Conservation (phyloP, 2,113 vertebrate species). For the Tonatia bakeri region DNA sequence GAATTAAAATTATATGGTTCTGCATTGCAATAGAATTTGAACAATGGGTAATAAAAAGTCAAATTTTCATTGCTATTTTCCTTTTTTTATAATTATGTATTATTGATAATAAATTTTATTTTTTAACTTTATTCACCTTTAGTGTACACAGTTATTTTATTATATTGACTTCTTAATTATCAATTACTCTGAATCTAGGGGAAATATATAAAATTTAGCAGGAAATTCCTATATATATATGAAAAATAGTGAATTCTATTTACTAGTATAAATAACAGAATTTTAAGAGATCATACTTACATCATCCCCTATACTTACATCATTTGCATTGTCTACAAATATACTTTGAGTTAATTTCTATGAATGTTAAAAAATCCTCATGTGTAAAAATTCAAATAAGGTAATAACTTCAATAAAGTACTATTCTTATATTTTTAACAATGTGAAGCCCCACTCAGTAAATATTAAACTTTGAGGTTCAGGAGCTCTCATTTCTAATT, state of each 20-base stretch:
- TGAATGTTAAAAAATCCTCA: background rate
- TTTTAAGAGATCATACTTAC: background rate
- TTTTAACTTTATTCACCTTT: background rate
- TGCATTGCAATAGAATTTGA: background rate
- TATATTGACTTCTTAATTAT: background rate
- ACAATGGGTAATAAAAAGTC: background rate
- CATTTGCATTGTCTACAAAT: background rate
- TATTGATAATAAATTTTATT: background rate
- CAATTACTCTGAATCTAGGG: background rate
- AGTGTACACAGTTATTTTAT: background rate
- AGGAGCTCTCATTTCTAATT: background rate
- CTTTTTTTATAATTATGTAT: background rate
- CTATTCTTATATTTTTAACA: background rate
- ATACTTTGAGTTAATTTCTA: background rate
- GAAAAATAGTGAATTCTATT: background rate
- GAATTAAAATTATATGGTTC: background rate
- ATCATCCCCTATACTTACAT: no score
- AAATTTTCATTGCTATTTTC: background rate
- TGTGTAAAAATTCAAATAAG: background rate
- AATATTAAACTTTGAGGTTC: background rate
- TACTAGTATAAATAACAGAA: background rate
- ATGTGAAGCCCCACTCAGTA: background rate
- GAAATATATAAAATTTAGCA: background rate
- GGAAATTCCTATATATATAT: background rate
- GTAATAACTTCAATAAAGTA: background rate